Evolutionary conservation across 92 coral and sea anemone species (phyloP), one percentile per base, ranked within the genome.

Genomic region (Montipora capitata): DNA sequence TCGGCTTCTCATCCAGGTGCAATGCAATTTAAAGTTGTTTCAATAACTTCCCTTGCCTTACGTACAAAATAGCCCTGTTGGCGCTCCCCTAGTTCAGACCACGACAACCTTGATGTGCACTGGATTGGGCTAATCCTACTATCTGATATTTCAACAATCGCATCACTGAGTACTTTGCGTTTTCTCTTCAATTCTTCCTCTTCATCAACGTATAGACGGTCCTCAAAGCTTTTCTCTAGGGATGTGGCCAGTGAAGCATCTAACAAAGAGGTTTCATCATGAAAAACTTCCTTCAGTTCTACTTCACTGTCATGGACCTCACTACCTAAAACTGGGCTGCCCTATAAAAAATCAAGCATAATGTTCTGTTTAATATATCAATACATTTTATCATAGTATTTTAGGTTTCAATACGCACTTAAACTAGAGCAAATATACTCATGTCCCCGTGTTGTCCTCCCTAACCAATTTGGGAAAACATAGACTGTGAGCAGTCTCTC

Each of bases 81-180:
- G 59, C 59, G 52, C 75, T 70, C 75, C 7, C 75, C 75, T 8
- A 70, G 75, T 70, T 70, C 75, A 5, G 75, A 16, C 75, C 75
- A n/a, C n/a, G n/a, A n/a, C n/a, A n/a, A n/a, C n/a, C n/a, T n/a
- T n/a, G n/a, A 70, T 70, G 76, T 71, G 40, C 56, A 10, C 35
- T 71, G 76, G 54, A 71, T 71, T 71, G 76, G 76, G 40, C 76
- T 40, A 41, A 71, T 42, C 76, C 76, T 71, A 71, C 77, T 59
- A 42, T 72, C 77, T 42, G 77, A 72, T 4, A 72, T 72, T 72
- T 72, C 20, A 7, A 72, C 10, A 45, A 72, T 72, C 11, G 57
- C 77, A 44, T 72, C 56, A 41, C 77, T 72, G 57, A 72, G 77
- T 15, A 71, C 16, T 12, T 42, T 3, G 17, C 76, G 76, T 71